Evolutionary conservation across 2,888 invertebrate species (phyloP).

Genomic region (Drosophila acutilabella): DNA sequence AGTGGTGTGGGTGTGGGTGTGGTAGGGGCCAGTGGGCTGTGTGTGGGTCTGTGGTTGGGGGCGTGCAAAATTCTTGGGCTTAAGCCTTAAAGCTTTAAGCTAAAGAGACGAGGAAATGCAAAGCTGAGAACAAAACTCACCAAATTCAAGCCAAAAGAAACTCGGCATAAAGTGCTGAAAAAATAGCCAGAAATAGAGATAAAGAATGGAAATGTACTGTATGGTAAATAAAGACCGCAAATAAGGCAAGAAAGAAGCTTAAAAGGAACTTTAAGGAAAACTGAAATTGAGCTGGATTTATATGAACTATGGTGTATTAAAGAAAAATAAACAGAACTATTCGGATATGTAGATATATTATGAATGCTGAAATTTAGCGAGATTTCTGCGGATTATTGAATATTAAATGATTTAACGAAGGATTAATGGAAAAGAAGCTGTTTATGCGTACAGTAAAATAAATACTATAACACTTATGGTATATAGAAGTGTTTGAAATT

Average conservation of each 20-base stretch:
- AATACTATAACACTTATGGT: too few species aligned
- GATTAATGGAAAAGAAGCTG: too few species aligned
- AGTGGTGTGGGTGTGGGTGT: background rate
- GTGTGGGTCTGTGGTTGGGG: background rate
- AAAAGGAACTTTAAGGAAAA: background rate
- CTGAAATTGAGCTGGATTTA: background rate
- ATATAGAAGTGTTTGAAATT: too few species aligned
- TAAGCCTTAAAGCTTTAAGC: conserved; percentile 45
- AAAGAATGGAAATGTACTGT: too few species aligned
- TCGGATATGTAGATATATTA: too few species aligned
- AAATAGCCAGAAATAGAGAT: too few species aligned
- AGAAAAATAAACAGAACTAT: background rate
- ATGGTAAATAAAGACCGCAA: too few species aligned
- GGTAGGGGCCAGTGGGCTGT: background rate
- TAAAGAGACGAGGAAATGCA: conserved; percentile 9
- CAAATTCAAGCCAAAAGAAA: background rate
- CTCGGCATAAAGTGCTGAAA: background rate
- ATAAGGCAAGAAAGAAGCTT: too few species aligned
- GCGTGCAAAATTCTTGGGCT: conserved; percentile 23
- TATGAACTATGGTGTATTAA: background rate
- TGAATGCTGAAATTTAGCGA: too few species aligned
- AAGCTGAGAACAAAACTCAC: conserved; percentile 17
- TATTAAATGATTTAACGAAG: too few species aligned
- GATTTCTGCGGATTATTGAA: too few species aligned
- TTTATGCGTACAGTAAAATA: too few species aligned